These are phyloP conservation scores for Enteromius mattozi DNA, from an alignment of 2,797 vertebrate genomes.

Conservation along the genomic window DNA sequence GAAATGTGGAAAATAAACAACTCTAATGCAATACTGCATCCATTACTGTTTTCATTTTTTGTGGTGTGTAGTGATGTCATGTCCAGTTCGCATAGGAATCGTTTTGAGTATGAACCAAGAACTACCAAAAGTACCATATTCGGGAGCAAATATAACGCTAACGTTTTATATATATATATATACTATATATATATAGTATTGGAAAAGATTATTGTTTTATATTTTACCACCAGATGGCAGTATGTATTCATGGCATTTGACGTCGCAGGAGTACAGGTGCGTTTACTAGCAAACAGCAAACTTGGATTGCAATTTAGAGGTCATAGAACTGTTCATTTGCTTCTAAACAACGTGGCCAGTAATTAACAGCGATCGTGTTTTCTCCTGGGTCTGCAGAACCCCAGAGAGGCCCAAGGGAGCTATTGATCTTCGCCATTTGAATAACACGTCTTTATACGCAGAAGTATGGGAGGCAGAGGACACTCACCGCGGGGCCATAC, in stretches of 20 bases:
- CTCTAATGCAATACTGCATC: not conserved
- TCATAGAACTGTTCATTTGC: not conserved
- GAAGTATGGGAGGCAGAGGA: conserved; percentile 9
- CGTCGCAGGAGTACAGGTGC: not conserved
- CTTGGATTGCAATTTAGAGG: not conserved
- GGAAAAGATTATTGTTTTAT: not conserved
- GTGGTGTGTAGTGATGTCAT: not conserved
- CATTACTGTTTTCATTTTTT: not conserved
- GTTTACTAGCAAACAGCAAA: not conserved
- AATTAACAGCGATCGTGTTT: conserved; percentile 9
- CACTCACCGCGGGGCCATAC: conserved; percentile 22
- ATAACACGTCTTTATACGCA: conserved; percentile 36
- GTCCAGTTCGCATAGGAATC: not conserved
- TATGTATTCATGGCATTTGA: not conserved
- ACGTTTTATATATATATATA: not conserved
- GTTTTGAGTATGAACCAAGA: not conserved
- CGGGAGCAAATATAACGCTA: not conserved
- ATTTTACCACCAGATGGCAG: conserved; percentile 36
- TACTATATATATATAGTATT: no score
- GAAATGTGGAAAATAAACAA: conserved; percentile 46
- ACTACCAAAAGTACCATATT: not conserved
- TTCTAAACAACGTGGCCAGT: conserved; percentile 1
- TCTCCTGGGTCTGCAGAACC: conserved; percentile 14
- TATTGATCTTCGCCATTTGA: conserved; percentile 43
- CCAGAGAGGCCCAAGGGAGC: not conserved